A percentile compares a stretch with the other conserved stretches of the same genome.
These are phyloP conservation scores for Toxonevra muliebris DNA, from an alignment of 2,888 invertebrate species.

Conservation along the genomic window DNA sequence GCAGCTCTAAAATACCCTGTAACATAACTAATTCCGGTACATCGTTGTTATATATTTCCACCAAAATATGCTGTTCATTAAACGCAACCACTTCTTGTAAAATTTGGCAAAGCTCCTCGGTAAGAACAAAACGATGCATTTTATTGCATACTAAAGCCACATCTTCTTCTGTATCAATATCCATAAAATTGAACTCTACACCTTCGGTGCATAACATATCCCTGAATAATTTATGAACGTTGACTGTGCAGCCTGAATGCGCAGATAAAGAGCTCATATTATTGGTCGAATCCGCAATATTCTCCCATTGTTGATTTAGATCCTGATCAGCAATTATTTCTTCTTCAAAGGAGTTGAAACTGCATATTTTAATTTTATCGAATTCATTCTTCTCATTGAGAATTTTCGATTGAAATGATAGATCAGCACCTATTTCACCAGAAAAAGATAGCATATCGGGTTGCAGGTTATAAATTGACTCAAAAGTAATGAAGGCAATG, in stretches of 20 bases:
- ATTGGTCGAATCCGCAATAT: slow-evolving; percentile 42
- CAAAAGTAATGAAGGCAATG: slow-evolving; percentile 49
- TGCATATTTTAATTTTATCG: slow-evolving; percentile 44
- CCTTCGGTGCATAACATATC: slow-evolving; percentile 42
- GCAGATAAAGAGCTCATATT: slow-evolving; percentile 30
- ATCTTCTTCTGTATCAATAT: slow-evolving; percentile 41
- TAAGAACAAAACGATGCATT: slow-evolving; percentile 51
- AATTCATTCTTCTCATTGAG: slow-evolving; percentile 30
- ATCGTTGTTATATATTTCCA: slow-evolving; percentile 46
- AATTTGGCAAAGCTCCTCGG: slow-evolving; percentile 41
- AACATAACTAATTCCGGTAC: slow-evolving; percentile 42
- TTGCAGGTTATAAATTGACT: slow-evolving; percentile 50
- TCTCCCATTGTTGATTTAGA: slow-evolving; percentile 44
- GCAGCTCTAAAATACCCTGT: slow-evolving; percentile 47
- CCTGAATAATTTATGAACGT: slow-evolving; percentile 32
- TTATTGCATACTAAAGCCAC: slow-evolving; percentile 53
- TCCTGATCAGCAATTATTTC: slow-evolving; percentile 47
- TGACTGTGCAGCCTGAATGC: slow-evolving; percentile 29
- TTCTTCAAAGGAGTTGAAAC: slow-evolving; percentile 42
- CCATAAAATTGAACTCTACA: slow-evolving; percentile 39
- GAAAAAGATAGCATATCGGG: slow-evolving; percentile 33
- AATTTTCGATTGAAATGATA: slow-evolving; percentile 35
- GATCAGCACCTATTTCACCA: slow-evolving; percentile 28
- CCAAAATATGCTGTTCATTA: slow-evolving; percentile 45
- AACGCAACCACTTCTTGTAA: slow-evolving; percentile 45